Base-by-base conservation (phyloP, 2,888 invertebrate species). In the Himalopsyche japonica region DNA sequence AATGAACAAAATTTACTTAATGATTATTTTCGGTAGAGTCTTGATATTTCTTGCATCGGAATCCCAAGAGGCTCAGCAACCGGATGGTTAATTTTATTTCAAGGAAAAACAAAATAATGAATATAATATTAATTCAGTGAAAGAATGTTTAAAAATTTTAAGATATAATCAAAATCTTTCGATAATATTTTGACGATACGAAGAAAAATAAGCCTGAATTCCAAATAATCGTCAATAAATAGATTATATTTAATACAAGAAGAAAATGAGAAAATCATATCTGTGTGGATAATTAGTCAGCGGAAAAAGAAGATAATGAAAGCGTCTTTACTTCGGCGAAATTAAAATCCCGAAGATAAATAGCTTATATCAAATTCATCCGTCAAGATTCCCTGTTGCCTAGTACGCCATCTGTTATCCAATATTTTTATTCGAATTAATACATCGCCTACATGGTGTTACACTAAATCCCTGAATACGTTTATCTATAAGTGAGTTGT, bases 301-400 rank as follows among this genome's bases (percentile, higher is more conserved):
- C 34, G 76, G 82, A 15, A 27, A 77, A 77, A 34, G 30, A 10
- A 27, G 32, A 82, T 24, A 49, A 82, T 82, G 57, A 57, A 20
- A 20, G 57, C 49, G 76, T 30, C 24, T 32, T 77, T 32, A 49
- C 76, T 82, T 37, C 48, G 49, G 76, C 20, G 77, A 78, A 82
- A 82, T 82, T 82, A 82, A 49, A 30, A 77, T 77, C 77, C 82
- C 48, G 34, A 49, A 77, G 82, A 82, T 82, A 34, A 77, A 82
- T 82, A 48, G 82, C 30, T 34, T 48, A 34, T 34, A 34, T 48
- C 32, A 18, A 77, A 78, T 76, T 77, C 82, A 82, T 82, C 82
- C 49, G 57, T 82, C 82, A 82, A 37, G 77, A 49, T 81, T 47
- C 64, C 10, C 77, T 57, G 57, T 57, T 57, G 57, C 20, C 57